Percentiles rank a stretch among this genome's conserved stretches.
Conservation (phyloP, 2,797 vertebrate genomes). For the Peromyscus attwateri region DNA sequence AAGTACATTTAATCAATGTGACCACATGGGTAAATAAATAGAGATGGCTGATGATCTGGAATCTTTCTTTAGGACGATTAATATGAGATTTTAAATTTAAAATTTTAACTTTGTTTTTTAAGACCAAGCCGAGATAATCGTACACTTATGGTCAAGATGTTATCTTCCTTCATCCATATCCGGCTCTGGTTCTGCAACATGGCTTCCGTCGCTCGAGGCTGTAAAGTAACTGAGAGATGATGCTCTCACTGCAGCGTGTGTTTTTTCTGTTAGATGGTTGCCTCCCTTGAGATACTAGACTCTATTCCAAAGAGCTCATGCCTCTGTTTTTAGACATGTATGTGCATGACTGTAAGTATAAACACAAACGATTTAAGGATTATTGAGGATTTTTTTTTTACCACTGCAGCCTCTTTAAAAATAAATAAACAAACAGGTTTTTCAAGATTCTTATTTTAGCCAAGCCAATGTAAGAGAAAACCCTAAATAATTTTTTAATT, state of each 20-base stretch:
- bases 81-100: neutral
- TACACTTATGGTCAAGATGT: too few relatives aligned
- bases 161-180: too few relatives aligned
- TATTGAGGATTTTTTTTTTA: neutral
- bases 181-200: neutral
- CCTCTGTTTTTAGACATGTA: neutral
- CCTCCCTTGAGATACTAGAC: neutral
- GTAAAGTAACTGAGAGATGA: neutral
- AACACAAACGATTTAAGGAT: neutral
- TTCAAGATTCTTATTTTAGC: neutral
- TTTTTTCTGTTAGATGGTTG: neutral
- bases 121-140: neutral
- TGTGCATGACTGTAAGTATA: neutral
- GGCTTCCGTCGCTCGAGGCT: neutral
- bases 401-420: neutral
- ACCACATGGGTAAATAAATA: too few relatives aligned
- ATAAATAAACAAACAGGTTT: neutral
- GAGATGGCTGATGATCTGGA: neutral
- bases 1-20: neutral
- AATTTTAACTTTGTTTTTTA: neutral
- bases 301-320: neutral
- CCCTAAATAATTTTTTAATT: neutral
- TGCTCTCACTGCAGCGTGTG: too few relatives aligned
- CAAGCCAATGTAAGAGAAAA: neutral
- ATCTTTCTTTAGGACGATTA: neutral